Base-by-base conservation (phyloP, 2,888 invertebrate genomes). In the Gymnoscelis rufifasciata region DNA sequence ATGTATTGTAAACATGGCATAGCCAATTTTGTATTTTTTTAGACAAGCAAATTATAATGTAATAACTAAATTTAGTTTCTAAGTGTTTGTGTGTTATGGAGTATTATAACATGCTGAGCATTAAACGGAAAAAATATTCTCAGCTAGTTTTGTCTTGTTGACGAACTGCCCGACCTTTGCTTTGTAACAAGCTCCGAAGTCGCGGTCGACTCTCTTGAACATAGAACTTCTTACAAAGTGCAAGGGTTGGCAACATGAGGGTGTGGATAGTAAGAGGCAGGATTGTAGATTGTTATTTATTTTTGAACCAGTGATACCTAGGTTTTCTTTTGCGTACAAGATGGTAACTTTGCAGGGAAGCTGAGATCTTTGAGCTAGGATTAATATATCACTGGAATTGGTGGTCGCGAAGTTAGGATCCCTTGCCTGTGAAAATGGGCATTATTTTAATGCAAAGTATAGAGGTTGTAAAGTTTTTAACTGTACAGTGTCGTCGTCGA, bases 361-460 rank as follows among this genome's bases (percentile, higher is more conserved):
- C 83, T 83, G 86, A 86, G 83, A 84, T 84, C 84, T 80, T 83
- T 68, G 80, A 72, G 81, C 76, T 75, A 79, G 84, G 75, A 80
- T 83, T 79, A 81, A 75, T 71, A 68, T 72, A 70, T 86, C 84
- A 84, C 87, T 83, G 84, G 74, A 78, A 72, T 73, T 75, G 74
- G 81, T 68, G 84, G 77, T 78, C 76, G 83, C 75, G 86, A 72
- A 78, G 84, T 82, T 84, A 81, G 86, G 83, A 86, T 86, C 86
- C 88, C 87, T 88, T 88, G 88, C 89, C 89, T 89, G 90, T 90
- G 92, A 92, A 92, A 93, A 93, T 92, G 92, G 92, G 92, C 93
- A 94, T 94, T 94, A 93, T 91, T 94, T 94, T 93, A 92, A 93
- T 94, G 94, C 94, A 94, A 94, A 94, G 94, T 94, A 94, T 94